Conservation (phyloP, 1,140 invertebrate genomes). For the Triops cancriformis region DNA sequence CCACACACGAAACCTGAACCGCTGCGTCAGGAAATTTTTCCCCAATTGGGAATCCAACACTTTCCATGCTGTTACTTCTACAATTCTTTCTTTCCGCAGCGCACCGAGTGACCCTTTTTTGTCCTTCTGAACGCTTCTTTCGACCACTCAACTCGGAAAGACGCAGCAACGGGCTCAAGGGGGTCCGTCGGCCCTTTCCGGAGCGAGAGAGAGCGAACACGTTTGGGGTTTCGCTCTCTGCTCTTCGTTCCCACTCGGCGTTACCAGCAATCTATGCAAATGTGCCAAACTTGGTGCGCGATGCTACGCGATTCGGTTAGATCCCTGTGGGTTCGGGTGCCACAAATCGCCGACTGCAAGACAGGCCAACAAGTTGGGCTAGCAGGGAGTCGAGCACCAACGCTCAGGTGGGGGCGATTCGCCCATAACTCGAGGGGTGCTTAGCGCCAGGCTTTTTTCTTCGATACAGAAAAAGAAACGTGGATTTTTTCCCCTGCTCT, state of each 20-base stretch:
- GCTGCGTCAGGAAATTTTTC: not conserved
- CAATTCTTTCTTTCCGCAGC: too few relatives aligned
- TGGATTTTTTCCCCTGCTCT: too few relatives aligned
- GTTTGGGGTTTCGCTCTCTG: too few relatives aligned
- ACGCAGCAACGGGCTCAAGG: not conserved
- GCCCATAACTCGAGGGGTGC: not conserved
- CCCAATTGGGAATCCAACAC: not conserved
- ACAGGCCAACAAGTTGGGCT: constrained; percentile 12
- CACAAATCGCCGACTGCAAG: constrained; percentile 9
- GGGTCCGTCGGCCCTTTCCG: too few relatives aligned
- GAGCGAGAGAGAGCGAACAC: too few relatives aligned
- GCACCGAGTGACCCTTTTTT: not conserved
- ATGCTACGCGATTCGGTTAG: constrained; percentile 1
- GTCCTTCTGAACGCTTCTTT: not conserved
- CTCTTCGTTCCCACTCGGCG: not conserved
- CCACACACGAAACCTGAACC: not conserved
- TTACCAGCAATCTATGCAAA: not conserved
- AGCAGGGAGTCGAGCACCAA: constrained; percentile 3
- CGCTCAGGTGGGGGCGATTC: constrained; percentile 2
- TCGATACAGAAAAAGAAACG: not conserved
- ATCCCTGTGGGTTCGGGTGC: not conserved
- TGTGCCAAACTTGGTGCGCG: not conserved
- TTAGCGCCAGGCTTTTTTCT: not conserved
- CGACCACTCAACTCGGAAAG: not conserved
- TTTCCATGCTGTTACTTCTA: not conserved